A percentile compares a stretch with the other conserved stretches of the same genome.
Conservation (phyloP, 2,888 invertebrate genomes). For the Antheraea assamensis region DNA sequence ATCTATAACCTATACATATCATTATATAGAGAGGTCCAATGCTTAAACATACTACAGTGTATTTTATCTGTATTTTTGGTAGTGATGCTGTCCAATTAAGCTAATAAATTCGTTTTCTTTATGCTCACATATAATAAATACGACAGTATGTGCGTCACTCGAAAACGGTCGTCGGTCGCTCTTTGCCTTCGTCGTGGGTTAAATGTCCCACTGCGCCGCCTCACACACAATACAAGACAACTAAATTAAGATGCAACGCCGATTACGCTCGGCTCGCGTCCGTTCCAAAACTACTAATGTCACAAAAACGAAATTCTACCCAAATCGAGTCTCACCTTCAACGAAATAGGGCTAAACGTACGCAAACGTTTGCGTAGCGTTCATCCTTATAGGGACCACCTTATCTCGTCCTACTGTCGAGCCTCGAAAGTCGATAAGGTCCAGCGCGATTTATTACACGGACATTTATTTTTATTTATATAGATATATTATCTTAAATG, state of each 20-base stretch:
- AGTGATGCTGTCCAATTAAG: conserved; percentile 42
- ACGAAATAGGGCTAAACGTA: conserved; percentile 41
- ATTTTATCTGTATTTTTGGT: conserved; percentile 7
- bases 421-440: conserved; percentile 73
- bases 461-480: conserved; percentile 77
- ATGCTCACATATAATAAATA: conserved; percentile 54
- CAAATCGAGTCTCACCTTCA: conserved; percentile 36
- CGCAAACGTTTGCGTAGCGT: conserved; percentile 57
- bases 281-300: conserved; percentile 47
- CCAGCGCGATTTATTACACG: conserved; percentile 75
- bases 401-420: conserved; percentile 75
- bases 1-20: not conserved
- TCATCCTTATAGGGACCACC: conserved; percentile 50
- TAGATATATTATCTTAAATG: conserved; percentile 81
- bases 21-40: not conserved
- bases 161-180: conserved; percentile 41
- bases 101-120: conserved; percentile 48
- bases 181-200: conserved; percentile 61
- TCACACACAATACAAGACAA: conserved; percentile 76
- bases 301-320: conserved; percentile 41
- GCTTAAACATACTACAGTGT: conserved; percentile 9
- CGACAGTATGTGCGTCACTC: conserved; percentile 51
- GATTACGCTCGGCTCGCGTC: conserved; percentile 67
- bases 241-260: conserved; percentile 81
- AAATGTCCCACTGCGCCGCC: conserved; percentile 58